Percentiles rank a stretch among this genome's conserved stretches.
Evolutionary conservation across 2,113 vertebrate genomes (phyloP).

Genomic region (Leptocoma aspasia): DNA sequence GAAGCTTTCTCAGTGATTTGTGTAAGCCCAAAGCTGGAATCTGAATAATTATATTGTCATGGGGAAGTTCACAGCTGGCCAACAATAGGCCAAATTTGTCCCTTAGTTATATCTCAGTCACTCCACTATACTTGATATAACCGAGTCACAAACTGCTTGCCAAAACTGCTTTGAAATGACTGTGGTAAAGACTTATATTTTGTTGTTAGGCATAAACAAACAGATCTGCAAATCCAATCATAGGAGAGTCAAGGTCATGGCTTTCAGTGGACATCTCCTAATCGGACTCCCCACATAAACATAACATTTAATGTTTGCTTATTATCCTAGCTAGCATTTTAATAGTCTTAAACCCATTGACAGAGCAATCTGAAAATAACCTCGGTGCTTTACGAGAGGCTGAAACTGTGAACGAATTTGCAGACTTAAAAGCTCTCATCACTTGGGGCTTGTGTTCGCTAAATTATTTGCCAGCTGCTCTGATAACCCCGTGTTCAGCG

Average conservation of each 20-base stretch:
- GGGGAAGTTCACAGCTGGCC: neutral
- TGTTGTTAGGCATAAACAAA: neutral
- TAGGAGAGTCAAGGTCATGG: neutral
- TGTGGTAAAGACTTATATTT: neutral
- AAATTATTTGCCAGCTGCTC: slow-evolving; percentile 59
- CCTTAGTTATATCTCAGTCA: neutral
- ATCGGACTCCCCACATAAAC: neutral
- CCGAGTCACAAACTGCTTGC: neutral
- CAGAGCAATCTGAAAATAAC: slow-evolving; percentile 40
- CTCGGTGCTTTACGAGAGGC: neutral
- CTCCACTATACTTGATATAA: neutral
- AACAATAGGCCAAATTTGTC: neutral
- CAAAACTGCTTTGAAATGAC: neutral
- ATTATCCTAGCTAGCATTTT: slow-evolving; percentile 10
- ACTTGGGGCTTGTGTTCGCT: neutral
- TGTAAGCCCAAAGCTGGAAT: slow-evolving; percentile 11
- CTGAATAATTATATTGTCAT: slow-evolving; percentile 1
- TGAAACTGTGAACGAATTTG: slow-evolving; percentile 37
- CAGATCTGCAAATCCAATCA: neutral
- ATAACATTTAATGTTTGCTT: slow-evolving; percentile 10
- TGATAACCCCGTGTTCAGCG: slow-evolving; percentile 24
- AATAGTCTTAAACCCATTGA: slow-evolving; percentile 5
- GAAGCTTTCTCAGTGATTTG: slow-evolving; percentile 36
- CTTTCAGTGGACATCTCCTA: slow-evolving; percentile 27
- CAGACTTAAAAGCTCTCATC: slow-evolving; percentile 38